A percentile compares a stretch with the other conserved stretches of the same genome.
Evolutionary conservation across 2,888 invertebrate genomes (phyloP).

Genomic region (Agrotis exclamationis): DNA sequence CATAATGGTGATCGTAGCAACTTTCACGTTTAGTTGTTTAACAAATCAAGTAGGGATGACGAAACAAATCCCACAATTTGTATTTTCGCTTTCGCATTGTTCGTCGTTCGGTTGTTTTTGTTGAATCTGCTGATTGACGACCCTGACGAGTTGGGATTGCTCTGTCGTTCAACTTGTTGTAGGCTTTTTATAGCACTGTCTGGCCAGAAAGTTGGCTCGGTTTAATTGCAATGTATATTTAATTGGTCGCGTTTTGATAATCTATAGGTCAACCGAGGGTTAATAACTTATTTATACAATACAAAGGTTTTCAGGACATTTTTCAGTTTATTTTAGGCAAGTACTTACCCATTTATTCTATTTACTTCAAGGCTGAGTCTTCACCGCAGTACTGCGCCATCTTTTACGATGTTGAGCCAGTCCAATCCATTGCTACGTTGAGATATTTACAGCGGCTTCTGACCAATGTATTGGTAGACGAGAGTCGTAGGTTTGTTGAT

Average conservation of each 20-base stretch:
- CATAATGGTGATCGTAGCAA: constrained; percentile 53
- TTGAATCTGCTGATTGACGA: constrained; percentile 70
- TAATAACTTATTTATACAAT: not conserved
- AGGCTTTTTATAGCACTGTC: constrained; percentile 61
- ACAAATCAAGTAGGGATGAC: constrained; percentile 73
- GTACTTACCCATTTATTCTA: not conserved
- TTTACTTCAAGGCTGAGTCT: constrained; percentile 18
- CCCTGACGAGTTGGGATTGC: constrained; percentile 70
- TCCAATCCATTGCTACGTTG: constrained; percentile 55
- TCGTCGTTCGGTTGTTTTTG: constrained; percentile 66
- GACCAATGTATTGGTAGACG: constrained; percentile 57
- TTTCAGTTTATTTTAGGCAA: not conserved
- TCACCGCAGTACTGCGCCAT: constrained; percentile 18
- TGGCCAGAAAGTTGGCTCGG: constrained; percentile 50
- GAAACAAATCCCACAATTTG: constrained; percentile 72
- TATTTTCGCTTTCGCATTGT: constrained; percentile 63
- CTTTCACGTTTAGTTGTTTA: constrained; percentile 59
- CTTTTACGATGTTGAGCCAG: constrained; percentile 46
- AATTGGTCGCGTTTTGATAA: constrained; percentile 30
- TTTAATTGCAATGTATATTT: constrained; percentile 59
- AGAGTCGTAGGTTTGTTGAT: constrained; percentile 57
- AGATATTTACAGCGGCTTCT: constrained; percentile 52
- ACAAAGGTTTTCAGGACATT: not conserved
- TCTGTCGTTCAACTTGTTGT: constrained; percentile 63
- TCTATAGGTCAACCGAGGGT: constrained; percentile 1